Percentiles rank a stretch among this genome's conserved stretches.
These are phyloP conservation scores for Trematocara variabile DNA, from an alignment of 2,113 vertebrate genomes.

Conservation along the genomic window DNA sequence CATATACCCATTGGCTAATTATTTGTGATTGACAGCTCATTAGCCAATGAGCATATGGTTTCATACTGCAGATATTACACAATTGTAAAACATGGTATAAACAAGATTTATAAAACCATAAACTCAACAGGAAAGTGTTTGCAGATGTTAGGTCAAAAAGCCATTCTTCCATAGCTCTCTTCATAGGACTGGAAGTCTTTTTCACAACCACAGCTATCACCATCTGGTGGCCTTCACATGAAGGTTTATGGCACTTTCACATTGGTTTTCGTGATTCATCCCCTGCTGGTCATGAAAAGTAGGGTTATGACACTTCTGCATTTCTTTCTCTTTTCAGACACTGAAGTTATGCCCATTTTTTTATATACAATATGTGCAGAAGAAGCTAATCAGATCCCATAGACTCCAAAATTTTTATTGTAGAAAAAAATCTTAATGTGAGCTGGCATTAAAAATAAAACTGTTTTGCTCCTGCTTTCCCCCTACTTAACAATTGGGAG, in stretches of 20 bases:
- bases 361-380: not conserved
- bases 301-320: not conserved
- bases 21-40: not conserved
- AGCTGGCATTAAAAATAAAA: not conserved
- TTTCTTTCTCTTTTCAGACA: not conserved
- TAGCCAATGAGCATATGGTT: not conserved
- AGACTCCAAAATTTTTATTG: not conserved
- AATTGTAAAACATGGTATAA: not conserved
- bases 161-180: not conserved
- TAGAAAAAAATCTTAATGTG: not conserved
- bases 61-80: not conserved
- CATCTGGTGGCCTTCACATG: not conserved
- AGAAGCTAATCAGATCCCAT: not conserved
- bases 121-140: not conserved
- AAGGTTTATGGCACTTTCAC: not conserved
- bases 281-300: not conserved
- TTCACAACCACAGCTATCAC: not conserved
- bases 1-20: not conserved
- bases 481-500: not conserved
- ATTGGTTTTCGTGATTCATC: not conserved
- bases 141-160: not conserved
- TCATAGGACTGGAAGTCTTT: not conserved
- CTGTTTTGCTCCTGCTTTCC: not conserved
- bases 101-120: not conserved
- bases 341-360: not conserved